Base-by-base conservation (phyloP, 1,140 invertebrate species). In the Octopus bimaculoides region DNA sequence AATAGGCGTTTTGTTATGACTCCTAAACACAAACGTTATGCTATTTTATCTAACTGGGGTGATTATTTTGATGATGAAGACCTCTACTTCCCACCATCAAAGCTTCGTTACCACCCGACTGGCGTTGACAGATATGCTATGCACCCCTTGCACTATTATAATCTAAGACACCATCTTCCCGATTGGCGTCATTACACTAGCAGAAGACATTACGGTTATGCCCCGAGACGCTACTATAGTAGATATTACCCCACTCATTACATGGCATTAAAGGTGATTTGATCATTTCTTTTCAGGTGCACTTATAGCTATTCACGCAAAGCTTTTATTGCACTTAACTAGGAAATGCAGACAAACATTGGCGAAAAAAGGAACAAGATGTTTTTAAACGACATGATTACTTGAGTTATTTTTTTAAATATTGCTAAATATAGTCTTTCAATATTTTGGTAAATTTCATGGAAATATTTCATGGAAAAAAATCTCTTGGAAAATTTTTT, bases 311-410 rank as follows among this genome's bases (percentile, higher is more conserved):
- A 41, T 69, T 17, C 14, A n/a, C 26, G 66, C 66, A n/a, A 69
- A 14, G 66, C 66, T 69, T 69, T 69, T 20, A 69, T 20, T 69
- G 66, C 66, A 69, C 66, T 69, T 69, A 20, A 41, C 26, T 69
- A n/a, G 8, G 8, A 69, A 6, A 6, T 14, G 14, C 8, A 69
- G 26, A 69, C 14, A 41, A 41, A 41, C 66, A 69, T 14, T 20
- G 66, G 66, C 66, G 66, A 69, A 69, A 69, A 69, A 69, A 69
- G 17, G 66, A 20, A 69, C 66, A 69, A 69, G 66, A 69, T 61
- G 17, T 61, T 10, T 61, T 17, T 61, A 10, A 69, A 69, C 26
- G 8, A 41, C 0, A 41, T 41, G 26, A 41, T 41, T 41, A 41
- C 26, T 9, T 17, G 56, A 61, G 17, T 61, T 61, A 10, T 61